These are phyloP conservation scores for Euwallacea fornicatus DNA, from an alignment of 1,140 invertebrate genomes.

Conservation along the genomic window DNA sequence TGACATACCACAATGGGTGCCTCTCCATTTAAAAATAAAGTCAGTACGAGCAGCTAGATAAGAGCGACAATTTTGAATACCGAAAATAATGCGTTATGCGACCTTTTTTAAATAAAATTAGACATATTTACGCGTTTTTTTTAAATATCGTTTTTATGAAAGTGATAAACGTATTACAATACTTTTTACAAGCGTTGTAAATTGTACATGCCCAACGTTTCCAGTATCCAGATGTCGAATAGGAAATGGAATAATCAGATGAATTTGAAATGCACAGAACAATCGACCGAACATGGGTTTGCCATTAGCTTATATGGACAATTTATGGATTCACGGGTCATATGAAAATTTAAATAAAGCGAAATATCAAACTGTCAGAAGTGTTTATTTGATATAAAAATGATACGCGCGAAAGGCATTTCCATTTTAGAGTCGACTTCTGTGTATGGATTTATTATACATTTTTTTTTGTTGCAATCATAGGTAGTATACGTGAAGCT, in stretches of 20 bases:
- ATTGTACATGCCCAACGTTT: not conserved
- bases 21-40: too few species aligned
- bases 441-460: too few species aligned
- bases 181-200: too few species aligned
- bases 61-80: too few species aligned
- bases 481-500: too few species aligned
- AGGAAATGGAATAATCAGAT: constrained; percentile 3
- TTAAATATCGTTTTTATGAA: too few species aligned
- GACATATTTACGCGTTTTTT: too few species aligned
- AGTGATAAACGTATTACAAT: too few species aligned
- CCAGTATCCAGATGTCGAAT: constrained; percentile 12
- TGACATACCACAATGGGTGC: too few species aligned
- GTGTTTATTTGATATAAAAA: constrained; percentile 10
- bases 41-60: too few species aligned
- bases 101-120: too few species aligned
- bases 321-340: constrained; percentile 23
- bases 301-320: constrained; percentile 18
- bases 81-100: too few species aligned
- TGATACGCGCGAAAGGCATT: not conserved
- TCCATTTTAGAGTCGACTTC: not conserved
- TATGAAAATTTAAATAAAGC: constrained; percentile 29
- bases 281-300: constrained; percentile 21
- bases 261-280: constrained; percentile 18
- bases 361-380: constrained; percentile 31
- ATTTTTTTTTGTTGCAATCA: not conserved